These are phyloP conservation scores for Malurus splendens DNA, from an alignment of 2,797 vertebrate genomes.

Conservation along the genomic window DNA sequence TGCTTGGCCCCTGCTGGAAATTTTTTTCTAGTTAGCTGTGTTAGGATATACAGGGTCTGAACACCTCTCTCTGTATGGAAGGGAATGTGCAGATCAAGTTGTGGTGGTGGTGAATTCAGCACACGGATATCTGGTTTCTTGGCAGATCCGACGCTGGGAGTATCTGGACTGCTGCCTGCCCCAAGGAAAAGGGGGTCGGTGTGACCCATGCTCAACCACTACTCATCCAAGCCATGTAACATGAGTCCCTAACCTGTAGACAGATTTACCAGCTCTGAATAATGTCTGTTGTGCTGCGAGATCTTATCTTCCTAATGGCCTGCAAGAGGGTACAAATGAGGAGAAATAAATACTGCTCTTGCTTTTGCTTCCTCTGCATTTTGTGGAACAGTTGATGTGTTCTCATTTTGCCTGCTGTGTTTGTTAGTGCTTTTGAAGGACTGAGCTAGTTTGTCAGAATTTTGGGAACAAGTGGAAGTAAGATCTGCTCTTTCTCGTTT, in stretches of 20 bases:
- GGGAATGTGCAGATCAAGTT: slow-evolving; percentile 16
- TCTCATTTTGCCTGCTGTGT: neutral
- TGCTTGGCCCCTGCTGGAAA: neutral
- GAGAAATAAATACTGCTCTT: slow-evolving; percentile 45
- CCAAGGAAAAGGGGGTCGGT: slow-evolving; percentile 46
- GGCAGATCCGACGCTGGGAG: slow-evolving; percentile 21
- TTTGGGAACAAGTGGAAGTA: neutral
- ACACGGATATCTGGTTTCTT: slow-evolving; percentile 54
- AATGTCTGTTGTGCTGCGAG: slow-evolving; percentile 56
- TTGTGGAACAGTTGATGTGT: neutral
- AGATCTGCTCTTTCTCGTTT: neutral
- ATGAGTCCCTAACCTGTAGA: slow-evolving; percentile 46
- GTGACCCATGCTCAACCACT: slow-evolving; percentile 33
- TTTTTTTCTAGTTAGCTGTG: neutral
- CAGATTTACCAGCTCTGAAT: slow-evolving; percentile 66
- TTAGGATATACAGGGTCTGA: neutral
- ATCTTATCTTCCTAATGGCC: slow-evolving; percentile 62
- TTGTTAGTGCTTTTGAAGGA: neutral
- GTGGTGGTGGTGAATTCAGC: slow-evolving; percentile 38
- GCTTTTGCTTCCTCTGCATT: slow-evolving; percentile 17
- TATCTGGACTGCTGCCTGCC: slow-evolving; percentile 52
- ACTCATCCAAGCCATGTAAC: slow-evolving; percentile 29
- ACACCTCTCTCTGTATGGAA: neutral
- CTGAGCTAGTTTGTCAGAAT: neutral
- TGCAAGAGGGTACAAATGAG: slow-evolving; percentile 34